Evolutionary conservation across 2,888 invertebrate genomes (phyloP).

Genomic region (Zhuqinia jingwanae): DNA sequence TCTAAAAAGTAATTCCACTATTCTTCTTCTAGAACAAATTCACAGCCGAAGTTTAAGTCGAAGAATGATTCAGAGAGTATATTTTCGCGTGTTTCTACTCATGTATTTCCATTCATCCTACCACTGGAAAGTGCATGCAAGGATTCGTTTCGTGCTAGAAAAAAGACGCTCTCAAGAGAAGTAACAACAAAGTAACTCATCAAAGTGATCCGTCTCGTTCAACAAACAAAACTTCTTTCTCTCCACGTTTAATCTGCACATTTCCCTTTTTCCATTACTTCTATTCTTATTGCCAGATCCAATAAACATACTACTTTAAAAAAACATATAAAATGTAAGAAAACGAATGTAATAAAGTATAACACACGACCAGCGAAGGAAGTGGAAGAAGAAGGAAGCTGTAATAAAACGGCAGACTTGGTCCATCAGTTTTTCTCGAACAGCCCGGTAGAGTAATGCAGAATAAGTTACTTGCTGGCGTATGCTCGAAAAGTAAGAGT

Average conservation of each 20-base stretch:
- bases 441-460: neutral
- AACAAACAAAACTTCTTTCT: slow-evolving; percentile 41
- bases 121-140: too few species aligned
- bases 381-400: slow-evolving; percentile 12
- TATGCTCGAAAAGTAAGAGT: neutral
- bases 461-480: slow-evolving; percentile 35
- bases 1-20: neutral
- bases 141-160: neutral
- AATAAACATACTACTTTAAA: slow-evolving; percentile 13
- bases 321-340: neutral
- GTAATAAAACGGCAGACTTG: slow-evolving; percentile 36
- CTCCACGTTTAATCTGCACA: neutral
- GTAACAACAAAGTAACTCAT: slow-evolving; percentile 25
- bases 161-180: neutral
- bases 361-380: neutral
- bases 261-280: slow-evolving; percentile 31
- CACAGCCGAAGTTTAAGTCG: neutral
- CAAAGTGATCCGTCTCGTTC: slow-evolving; percentile 48
- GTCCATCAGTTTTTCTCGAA: slow-evolving; percentile 25
- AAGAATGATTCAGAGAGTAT: slow-evolving; percentile 28
- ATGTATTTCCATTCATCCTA: neutral
- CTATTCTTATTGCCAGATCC: slow-evolving; percentile 19
- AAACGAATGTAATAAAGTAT: slow-evolving; percentile 28
- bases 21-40: neutral
- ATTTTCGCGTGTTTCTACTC: neutral